These are phyloP conservation scores for Polia nebulosa DNA, from an alignment of 2,888 invertebrate genomes.

Conservation along the genomic window DNA sequence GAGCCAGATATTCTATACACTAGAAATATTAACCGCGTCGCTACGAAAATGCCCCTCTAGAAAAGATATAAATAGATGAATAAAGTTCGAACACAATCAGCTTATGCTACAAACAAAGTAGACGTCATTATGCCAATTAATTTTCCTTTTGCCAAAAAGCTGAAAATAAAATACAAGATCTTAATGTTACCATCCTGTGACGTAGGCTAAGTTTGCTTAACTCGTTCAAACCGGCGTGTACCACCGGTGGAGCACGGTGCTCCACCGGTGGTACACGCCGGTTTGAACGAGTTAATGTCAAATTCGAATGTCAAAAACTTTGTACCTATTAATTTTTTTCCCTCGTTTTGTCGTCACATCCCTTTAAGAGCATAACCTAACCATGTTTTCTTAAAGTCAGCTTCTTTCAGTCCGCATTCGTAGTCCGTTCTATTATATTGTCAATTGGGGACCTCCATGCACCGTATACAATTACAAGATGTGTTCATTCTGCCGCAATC, in stretches of 20 bases:
- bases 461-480: conserved; percentile 87
- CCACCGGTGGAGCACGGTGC: too few relatives aligned
- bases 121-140: conserved; percentile 19
- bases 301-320: conserved; percentile 6
- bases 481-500: conserved; percentile 87
- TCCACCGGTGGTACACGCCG: too few relatives aligned
- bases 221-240: too few relatives aligned
- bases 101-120: conserved; percentile 36
- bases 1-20: conserved; percentile 64
- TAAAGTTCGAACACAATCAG: conserved; percentile 50
- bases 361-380: conserved; percentile 42
- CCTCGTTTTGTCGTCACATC: conserved; percentile 15
- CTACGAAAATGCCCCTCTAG: conserved; percentile 61
- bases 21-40: conserved; percentile 66
- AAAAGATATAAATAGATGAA: conserved; percentile 68
- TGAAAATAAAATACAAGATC: neutral
- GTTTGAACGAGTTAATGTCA: too few relatives aligned
- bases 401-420: conserved; percentile 60
- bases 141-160: neutral
- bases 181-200: neutral
- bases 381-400: conserved; percentile 43
- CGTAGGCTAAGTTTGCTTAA: conserved; percentile 17
- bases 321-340: neutral
- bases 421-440: conserved; percentile 83
- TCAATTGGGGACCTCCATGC: conserved; percentile 84